phyloP scores from a whole-genome alignment of 2,797 vertebrate species.

The Tokudaia tokunoshimensis region DNA sequence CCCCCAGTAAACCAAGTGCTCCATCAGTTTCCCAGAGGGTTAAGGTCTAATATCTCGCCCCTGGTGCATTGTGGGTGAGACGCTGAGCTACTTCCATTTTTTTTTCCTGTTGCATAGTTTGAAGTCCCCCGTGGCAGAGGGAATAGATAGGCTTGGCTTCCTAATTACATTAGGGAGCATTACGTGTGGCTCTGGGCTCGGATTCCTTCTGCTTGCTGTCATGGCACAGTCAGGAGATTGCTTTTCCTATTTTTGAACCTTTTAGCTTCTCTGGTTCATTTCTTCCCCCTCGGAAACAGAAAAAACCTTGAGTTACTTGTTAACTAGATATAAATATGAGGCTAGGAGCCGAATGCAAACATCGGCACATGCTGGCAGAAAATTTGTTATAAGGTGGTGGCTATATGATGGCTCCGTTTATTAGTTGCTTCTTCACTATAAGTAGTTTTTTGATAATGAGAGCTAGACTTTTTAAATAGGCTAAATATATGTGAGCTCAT shows the following conservation, averaged over 20 bases:
- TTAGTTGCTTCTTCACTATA: not conserved
- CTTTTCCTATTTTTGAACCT: conserved; percentile 68
- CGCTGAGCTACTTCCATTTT: not conserved
- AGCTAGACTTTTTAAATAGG: not conserved
- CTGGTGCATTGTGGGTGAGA: conserved; percentile 7
- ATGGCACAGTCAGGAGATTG: conserved; percentile 63
- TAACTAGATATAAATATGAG: conserved; percentile 57
- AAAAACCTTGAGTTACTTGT: conserved; percentile 57
- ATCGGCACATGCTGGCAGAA: not conserved
- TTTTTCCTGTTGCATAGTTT: conserved; percentile 4
- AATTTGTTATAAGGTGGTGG: not conserved
- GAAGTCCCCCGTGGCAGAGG: conserved; percentile 60
- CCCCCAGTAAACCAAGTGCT: conserved; percentile 34
- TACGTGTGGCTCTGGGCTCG: conserved; percentile 52
- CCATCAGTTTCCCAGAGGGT: not conserved
- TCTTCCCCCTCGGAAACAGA: not conserved
- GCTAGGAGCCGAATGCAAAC: conserved; percentile 39
- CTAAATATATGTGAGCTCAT: not conserved
- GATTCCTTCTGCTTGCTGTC: conserved; percentile 30
- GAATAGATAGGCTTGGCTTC: conserved; percentile 67
- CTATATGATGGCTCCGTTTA: conserved; percentile 18
- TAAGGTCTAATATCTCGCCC: conserved; percentile 29
- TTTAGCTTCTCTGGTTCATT: conserved; percentile 66
- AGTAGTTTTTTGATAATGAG: not conserved
- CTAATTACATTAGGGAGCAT: conserved; percentile 72